Base-by-base conservation (phyloP, 37 sponge, comb jelly and placozoan species). In the Aplysina aerophoba region DNA sequence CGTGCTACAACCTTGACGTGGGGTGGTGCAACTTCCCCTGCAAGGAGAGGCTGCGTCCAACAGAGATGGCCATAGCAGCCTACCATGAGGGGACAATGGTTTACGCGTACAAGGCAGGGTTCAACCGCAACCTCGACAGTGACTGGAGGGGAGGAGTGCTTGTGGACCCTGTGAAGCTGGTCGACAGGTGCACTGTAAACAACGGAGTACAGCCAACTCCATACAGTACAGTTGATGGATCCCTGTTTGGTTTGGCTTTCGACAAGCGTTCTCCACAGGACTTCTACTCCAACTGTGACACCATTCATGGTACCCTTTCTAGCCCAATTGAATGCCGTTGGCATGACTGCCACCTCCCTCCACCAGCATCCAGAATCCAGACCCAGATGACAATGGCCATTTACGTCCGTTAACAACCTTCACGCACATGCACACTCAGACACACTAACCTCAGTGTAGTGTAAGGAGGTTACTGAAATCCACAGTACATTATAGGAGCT, bases 351-450 rank as follows among this genome's bases (percentile, higher is more conserved):
- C 31, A 28, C 27, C 72, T 71, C 31, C 24, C 1, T 20, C 33
- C 72, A 28, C 24, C 31, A 37, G 33, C 27, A 2, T 8, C 50
- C 50, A 44, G 50, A 44, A 8, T 44, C 3, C 50, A 44, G 8
- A 71, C 72, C 36, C 20, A 71, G 31, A 71, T 71, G 72, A 71
- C 72, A 20, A 71, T 71, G 72, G 72, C 31, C 19, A 71, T 71
- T 37, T 71, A 37, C 20, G 72, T 71, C 72, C 72, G 72, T 34
- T 71, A 71, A 71, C 50, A 44, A 3, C 50, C 50, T 44, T 44
- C 6, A 44, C 50, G 6, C 50, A 44, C 50, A 44, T 8, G 8
- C 50, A 11, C 50, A n/a, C n/a, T n/a, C n/a, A n/a, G n/a, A n/a
- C n/a, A n/a, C n/a, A n/a, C 8, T 11, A 44, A 44, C 50, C 50